These are phyloP conservation scores for Spea multiplicata DNA, from an alignment of 2,113 vertebrate species.

Conservation along the genomic window DNA sequence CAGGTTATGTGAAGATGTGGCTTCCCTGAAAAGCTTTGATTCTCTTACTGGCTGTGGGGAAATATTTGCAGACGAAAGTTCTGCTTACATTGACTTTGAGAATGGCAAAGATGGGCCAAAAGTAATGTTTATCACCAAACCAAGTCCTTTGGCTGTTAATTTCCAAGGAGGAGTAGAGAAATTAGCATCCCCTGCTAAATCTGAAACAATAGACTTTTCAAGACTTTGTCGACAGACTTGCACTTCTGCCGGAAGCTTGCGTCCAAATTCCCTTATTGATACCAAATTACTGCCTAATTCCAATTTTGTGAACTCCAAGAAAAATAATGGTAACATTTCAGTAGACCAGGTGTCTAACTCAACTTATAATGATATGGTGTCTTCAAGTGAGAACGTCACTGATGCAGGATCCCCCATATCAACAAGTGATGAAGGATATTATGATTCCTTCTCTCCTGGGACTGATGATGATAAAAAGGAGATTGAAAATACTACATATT, in stretches of 20 bases:
- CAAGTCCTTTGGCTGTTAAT: constrained; percentile 57
- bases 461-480: constrained; percentile 71
- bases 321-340: background rate
- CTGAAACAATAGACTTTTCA: constrained; percentile 67
- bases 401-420: constrained; percentile 70
- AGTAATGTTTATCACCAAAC: constrained; percentile 54
- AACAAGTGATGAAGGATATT: constrained; percentile 84
- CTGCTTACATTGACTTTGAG: constrained; percentile 65
- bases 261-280: constrained; percentile 61
- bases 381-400: constrained; percentile 64
- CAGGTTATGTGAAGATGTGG: constrained; percentile 72
- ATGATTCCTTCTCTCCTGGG: constrained; percentile 74
- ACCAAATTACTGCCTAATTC: background rate
- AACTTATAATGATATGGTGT: constrained; percentile 54
- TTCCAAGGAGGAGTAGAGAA: constrained; percentile 72
- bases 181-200: constrained; percentile 69
- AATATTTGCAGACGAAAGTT: constrained; percentile 80
- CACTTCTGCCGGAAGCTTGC: constrained; percentile 55
- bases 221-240: constrained; percentile 74
- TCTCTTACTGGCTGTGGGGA: constrained; percentile 84
- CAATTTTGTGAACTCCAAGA: background rate
- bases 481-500: constrained; percentile 56
- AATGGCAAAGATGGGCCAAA: constrained; percentile 54
- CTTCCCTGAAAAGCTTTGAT: constrained; percentile 81
- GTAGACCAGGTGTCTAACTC: constrained; percentile 15